Evolutionary conservation across 2,113 vertebrate species (phyloP).

Genomic region (Asarcornis scutulata): DNA sequence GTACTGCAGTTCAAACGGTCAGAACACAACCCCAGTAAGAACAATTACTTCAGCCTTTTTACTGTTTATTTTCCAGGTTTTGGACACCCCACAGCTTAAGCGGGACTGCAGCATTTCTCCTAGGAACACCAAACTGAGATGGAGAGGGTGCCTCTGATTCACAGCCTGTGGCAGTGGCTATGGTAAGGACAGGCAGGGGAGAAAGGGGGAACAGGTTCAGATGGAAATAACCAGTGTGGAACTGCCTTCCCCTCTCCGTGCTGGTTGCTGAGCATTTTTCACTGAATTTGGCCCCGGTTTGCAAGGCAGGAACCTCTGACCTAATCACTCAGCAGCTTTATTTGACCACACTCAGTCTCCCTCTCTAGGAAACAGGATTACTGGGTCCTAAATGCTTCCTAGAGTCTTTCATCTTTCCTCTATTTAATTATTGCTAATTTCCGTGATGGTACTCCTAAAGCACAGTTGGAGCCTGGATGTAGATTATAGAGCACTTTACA

Average conservation of each 20-base stretch:
- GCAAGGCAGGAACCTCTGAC: conserved; percentile 19
- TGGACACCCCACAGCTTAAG: not conserved
- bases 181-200: not conserved
- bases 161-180: accelerated
- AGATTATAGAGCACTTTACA: conserved; percentile 63
- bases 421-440: conserved; percentile 71
- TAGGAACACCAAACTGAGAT: not conserved
- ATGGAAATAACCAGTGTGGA: not conserved
- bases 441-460: conserved; percentile 29
- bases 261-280: not conserved
- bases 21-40: not conserved
- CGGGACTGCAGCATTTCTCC: not conserved
- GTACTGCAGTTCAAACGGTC: not conserved
- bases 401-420: conserved; percentile 61
- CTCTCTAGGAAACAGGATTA: conserved; percentile 56
- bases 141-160: not conserved
- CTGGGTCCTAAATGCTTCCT: conserved; percentile 53
- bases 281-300: not conserved
- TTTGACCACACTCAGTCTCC: conserved; percentile 28
- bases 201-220: not conserved
- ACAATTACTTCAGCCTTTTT: not conserved
- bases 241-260: not conserved
- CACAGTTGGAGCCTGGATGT: conserved; percentile 35
- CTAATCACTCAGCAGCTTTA: conserved; percentile 47
- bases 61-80: not conserved